Evolutionary conservation across 2,113 vertebrate genomes (phyloP).

Genomic region (Hemichromis elongatus): DNA sequence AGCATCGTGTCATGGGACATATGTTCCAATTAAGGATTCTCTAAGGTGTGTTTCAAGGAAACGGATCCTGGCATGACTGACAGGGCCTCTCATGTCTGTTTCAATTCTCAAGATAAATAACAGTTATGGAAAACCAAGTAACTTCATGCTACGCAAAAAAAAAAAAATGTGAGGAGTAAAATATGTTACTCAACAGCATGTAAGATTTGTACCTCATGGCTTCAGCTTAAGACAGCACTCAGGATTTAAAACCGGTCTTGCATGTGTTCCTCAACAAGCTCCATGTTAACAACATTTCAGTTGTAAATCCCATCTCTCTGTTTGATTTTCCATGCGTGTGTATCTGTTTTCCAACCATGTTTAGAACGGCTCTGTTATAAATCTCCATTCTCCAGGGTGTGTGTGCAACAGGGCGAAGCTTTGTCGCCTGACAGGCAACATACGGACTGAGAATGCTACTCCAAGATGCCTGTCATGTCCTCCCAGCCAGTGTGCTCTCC

Average conservation of each 20-base stretch:
- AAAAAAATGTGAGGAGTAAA: background rate
- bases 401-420: conserved; percentile 36
- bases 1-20: background rate
- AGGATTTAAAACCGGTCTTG: background rate
- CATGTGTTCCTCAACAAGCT: background rate
- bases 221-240: background rate
- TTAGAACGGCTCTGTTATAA: background rate
- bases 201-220: background rate
- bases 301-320: conserved; percentile 29
- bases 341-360: background rate
- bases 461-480: conserved; percentile 21
- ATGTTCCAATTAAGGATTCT: conserved; percentile 25
- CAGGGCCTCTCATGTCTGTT: background rate
- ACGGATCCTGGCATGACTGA: background rate
- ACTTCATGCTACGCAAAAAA: background rate
- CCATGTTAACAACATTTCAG: conserved; percentile 9
- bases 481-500: background rate
- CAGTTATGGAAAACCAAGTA: background rate
- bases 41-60: conserved; percentile 5
- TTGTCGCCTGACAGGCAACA: conserved; percentile 45
- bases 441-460: conserved; percentile 17
- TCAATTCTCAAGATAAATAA: conserved; percentile 8
- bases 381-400: conserved; percentile 22
- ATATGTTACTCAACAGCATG: background rate
- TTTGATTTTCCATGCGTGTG: conserved; percentile 12